phyloP scores from a whole-genome alignment of 1,140 invertebrate species.

The Chironomus striatipennis region DNA sequence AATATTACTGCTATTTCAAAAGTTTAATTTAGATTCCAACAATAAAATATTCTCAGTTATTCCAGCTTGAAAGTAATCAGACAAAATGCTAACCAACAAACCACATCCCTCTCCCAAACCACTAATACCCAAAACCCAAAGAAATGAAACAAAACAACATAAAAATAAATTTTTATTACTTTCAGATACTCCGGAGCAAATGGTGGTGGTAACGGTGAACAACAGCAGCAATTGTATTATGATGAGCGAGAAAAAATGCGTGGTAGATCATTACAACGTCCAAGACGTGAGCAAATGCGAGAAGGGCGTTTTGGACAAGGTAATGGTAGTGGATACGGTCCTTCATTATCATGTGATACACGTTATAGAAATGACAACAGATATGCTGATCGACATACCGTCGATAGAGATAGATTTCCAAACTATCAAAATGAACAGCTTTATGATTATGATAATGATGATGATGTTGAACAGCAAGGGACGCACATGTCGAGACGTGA shows the following conservation, averaged over 20 bases:
- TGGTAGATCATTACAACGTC: not conserved
- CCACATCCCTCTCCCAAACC: too few relatives aligned
- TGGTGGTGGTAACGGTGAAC: not conserved
- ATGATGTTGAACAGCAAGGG: conserved; percentile 14
- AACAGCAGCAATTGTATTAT: not conserved
- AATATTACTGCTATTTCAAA: too few relatives aligned
- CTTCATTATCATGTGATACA: conserved; percentile 25
- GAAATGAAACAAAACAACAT: too few relatives aligned
- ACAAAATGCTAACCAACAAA: too few relatives aligned
- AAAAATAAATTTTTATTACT: not conserved
- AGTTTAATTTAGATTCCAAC: too few relatives aligned
- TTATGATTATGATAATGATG: not conserved
- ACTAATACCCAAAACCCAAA: too few relatives aligned
- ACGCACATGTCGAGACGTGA: not conserved
- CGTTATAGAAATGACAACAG: conserved; percentile 34
- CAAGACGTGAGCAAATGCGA: not conserved
- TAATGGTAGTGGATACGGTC: not conserved
- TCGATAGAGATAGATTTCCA: conserved; percentile 34
- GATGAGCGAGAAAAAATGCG: conserved; percentile 8
- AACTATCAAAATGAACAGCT: not conserved
- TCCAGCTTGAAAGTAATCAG: too few relatives aligned
- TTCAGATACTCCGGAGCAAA: conserved; percentile 12
- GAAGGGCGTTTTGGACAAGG: not conserved
- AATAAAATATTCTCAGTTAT: too few relatives aligned
- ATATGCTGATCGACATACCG: conserved; percentile 37